Conservation (phyloP, 2,113 vertebrate genomes). For the Phasianus colchicus region DNA sequence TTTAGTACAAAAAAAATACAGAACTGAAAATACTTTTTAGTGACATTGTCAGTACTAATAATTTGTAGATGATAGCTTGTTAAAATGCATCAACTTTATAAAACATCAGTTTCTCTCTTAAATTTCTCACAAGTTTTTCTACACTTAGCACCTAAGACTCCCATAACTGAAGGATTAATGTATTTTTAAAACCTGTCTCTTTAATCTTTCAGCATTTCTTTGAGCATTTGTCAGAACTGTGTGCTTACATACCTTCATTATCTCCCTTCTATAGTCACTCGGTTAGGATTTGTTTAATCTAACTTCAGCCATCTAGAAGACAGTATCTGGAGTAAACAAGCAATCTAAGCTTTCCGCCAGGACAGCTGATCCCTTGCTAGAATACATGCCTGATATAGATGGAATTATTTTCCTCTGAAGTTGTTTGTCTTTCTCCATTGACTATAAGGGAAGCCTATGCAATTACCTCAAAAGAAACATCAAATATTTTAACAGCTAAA, state of each 20-base stretch:
- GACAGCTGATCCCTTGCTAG: slow-evolving; percentile 45
- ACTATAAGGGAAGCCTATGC: not conserved
- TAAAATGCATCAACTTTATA: slow-evolving; percentile 37
- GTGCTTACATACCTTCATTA: slow-evolving; percentile 57
- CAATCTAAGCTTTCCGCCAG: slow-evolving; percentile 42
- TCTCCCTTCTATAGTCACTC: slow-evolving; percentile 8
- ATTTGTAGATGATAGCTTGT: slow-evolving; percentile 1
- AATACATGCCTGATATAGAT: not conserved
- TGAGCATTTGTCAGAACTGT: slow-evolving; percentile 62
- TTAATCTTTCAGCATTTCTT: slow-evolving; percentile 65
- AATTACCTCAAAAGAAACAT: slow-evolving; percentile 35
- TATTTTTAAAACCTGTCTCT: slow-evolving; percentile 64
- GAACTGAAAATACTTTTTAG: not conserved
- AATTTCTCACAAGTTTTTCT: slow-evolving; percentile 8
- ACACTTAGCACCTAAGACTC: not conserved
- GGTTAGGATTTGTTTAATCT: slow-evolving; percentile 26
- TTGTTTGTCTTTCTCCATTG: slow-evolving; percentile 36
- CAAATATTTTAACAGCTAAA: slow-evolving; percentile 54
- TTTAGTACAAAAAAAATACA: not conserved
- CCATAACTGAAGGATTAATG: slow-evolving; percentile 54
- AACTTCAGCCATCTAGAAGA: slow-evolving; percentile 25
- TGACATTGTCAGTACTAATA: not conserved
- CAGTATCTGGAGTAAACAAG: slow-evolving; percentile 14
- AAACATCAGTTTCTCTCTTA: slow-evolving; percentile 21
- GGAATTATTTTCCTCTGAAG: slow-evolving; percentile 49